Percentiles rank a stretch among this genome's conserved stretches.
These are phyloP conservation scores for Mola mola DNA, from an alignment of 2,113 vertebrate species.

Conservation along the genomic window DNA sequence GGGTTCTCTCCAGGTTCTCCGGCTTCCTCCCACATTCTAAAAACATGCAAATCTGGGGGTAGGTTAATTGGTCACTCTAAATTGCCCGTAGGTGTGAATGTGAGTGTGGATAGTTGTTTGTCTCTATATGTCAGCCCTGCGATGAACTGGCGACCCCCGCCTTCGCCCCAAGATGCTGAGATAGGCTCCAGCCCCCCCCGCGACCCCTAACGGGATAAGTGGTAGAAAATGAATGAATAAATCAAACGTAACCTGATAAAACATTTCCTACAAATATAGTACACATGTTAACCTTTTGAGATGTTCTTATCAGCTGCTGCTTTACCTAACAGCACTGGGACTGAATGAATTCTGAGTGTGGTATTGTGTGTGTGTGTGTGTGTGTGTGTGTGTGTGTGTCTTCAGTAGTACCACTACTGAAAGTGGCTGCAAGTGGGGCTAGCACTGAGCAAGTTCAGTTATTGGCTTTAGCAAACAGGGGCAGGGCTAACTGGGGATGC, in stretches of 20 bases:
- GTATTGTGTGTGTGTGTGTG: neutral
- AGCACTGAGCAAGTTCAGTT: constrained; percentile 17
- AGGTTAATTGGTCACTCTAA: too few relatives aligned
- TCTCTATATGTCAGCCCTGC: too few relatives aligned
- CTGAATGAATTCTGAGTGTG: neutral
- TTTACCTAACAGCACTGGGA: neutral
- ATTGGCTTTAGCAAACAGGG: constrained; percentile 56
- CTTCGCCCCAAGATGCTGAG: too few relatives aligned
- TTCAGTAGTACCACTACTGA: neutral
- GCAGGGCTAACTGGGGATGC: constrained; percentile 29
- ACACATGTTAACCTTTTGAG: neutral
- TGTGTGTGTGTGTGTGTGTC: neutral
- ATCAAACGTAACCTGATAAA: neutral
- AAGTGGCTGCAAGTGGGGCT: constrained; percentile 7
- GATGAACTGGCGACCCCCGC: too few relatives aligned
- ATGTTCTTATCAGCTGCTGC: neutral
- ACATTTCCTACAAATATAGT: neutral
- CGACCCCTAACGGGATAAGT: too few relatives aligned
- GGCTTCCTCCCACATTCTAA: too few relatives aligned
- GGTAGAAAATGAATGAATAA: too few relatives aligned
- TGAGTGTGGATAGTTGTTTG: too few relatives aligned
- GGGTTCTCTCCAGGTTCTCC: too few relatives aligned
- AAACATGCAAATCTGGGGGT: too few relatives aligned
- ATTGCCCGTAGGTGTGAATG: too few relatives aligned
- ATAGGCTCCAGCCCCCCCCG: too few relatives aligned